Conservation (phyloP, 2,113 vertebrate genomes). For the Conger conger region DNA sequence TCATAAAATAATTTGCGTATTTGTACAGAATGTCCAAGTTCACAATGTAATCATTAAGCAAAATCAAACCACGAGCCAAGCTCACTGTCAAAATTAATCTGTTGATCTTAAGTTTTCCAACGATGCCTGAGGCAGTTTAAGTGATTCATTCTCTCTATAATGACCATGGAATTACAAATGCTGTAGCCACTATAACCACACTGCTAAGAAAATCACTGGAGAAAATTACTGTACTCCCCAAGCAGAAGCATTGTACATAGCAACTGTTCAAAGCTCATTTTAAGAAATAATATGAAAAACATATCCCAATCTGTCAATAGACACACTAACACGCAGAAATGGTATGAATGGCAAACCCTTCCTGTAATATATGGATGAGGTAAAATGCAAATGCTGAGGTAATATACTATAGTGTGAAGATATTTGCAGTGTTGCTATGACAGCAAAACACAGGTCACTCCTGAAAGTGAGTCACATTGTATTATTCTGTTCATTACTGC, state of each 20-base stretch:
- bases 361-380: neutral
- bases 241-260: neutral
- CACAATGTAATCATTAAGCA: neutral
- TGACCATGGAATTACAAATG: neutral
- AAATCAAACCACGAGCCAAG: neutral
- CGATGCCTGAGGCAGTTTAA: neutral
- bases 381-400: neutral
- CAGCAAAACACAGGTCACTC: neutral
- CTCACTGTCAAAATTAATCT: neutral
- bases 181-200: neutral
- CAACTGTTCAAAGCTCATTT: neutral
- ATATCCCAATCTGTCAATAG: neutral
- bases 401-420: neutral
- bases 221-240: neutral
- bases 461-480: neutral
- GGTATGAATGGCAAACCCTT: neutral
- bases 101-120: no score
- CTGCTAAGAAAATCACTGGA: neutral
- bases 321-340: neutral
- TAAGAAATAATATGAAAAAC: neutral
- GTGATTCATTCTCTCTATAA: neutral
- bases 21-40: neutral
- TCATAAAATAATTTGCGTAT: neutral
- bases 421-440: neutral
- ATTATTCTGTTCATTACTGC: neutral